Conservation (phyloP, 2,797 vertebrate genomes). For the Sphenodon punctatus region DNA sequence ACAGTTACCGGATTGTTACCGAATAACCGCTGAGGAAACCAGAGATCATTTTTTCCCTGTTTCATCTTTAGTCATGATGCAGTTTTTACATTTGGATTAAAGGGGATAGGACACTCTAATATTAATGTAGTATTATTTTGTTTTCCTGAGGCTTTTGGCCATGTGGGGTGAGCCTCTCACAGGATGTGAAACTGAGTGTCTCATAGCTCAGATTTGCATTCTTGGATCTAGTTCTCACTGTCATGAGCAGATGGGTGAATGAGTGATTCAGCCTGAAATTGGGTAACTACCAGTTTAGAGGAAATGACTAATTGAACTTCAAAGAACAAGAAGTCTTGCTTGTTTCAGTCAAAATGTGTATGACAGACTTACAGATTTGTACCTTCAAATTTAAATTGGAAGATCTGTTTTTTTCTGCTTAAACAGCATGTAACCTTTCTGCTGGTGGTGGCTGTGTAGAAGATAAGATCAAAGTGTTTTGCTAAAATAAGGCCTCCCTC, state of each 20-base stretch:
- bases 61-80: constrained; percentile 1
- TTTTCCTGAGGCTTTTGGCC: constrained; percentile 58
- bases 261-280: constrained; percentile 68
- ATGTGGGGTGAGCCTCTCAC: constrained; percentile 82
- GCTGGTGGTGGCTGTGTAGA: not conserved
- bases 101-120: constrained; percentile 9
- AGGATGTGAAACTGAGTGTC: constrained; percentile 63
- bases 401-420: constrained; percentile 60
- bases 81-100: not conserved
- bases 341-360: constrained; percentile 67
- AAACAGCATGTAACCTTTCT: constrained; percentile 60
- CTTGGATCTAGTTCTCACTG: constrained; percentile 67
- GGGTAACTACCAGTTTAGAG: constrained; percentile 70
- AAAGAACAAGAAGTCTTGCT: constrained; percentile 73
- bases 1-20: no score
- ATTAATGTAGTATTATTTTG: constrained; percentile 6
- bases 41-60: no score
- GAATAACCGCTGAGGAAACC: no score
- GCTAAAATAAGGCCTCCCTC: constrained; percentile 23
- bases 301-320: constrained; percentile 72
- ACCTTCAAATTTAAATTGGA: constrained; percentile 40
- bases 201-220: constrained; percentile 63
- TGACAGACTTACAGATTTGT: constrained; percentile 63
- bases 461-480: not conserved
- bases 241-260: constrained; percentile 69